Evolutionary conservation across 1,140 invertebrate species (phyloP).

Genomic region (Periplaneta americana): DNA sequence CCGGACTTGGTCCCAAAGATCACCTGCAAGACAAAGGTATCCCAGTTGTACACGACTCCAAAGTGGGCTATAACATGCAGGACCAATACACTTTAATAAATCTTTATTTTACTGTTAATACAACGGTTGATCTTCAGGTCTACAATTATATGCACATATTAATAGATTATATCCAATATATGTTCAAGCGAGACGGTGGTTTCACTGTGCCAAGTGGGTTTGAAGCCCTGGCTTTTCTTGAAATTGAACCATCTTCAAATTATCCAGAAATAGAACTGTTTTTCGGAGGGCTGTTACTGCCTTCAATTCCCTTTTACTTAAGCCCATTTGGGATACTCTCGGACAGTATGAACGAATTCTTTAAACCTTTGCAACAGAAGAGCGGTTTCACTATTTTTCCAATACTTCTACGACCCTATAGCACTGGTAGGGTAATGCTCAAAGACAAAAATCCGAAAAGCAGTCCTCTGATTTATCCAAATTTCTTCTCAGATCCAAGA

Average conservation of each 20-base stretch:
- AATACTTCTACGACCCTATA: slow-evolving; percentile 81
- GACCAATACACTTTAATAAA: slow-evolving; percentile 62
- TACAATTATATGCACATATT: slow-evolving; percentile 54
- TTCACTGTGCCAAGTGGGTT: slow-evolving; percentile 53
- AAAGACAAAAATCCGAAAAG: slow-evolving; percentile 72
- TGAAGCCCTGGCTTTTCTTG: slow-evolving; percentile 42
- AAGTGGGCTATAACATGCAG: slow-evolving; percentile 68
- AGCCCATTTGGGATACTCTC: not conserved
- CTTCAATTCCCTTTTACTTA: slow-evolving; percentile 13
- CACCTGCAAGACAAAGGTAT: slow-evolving; percentile 44
- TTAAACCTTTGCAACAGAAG: slow-evolving; percentile 46
- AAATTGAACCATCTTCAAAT: slow-evolving; percentile 35
- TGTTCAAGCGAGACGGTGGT: slow-evolving; percentile 49
- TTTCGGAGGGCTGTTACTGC: slow-evolving; percentile 37
- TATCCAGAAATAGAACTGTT: slow-evolving; percentile 54
- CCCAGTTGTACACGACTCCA: slow-evolving; percentile 50
- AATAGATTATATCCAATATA: slow-evolving; percentile 51
- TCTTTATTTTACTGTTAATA: slow-evolving; percentile 33
- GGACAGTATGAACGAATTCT: slow-evolving; percentile 35
- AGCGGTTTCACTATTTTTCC: slow-evolving; percentile 83
- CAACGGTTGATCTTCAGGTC: slow-evolving; percentile 40
- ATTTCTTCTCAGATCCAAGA: slow-evolving; percentile 76
- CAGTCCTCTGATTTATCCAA: slow-evolving; percentile 82
- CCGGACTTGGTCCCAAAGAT: slow-evolving; percentile 59
- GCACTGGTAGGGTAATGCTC: slow-evolving; percentile 70